Evolutionary conservation across 2,888 invertebrate species (phyloP).

Genomic region (Noctua fimbriata): DNA sequence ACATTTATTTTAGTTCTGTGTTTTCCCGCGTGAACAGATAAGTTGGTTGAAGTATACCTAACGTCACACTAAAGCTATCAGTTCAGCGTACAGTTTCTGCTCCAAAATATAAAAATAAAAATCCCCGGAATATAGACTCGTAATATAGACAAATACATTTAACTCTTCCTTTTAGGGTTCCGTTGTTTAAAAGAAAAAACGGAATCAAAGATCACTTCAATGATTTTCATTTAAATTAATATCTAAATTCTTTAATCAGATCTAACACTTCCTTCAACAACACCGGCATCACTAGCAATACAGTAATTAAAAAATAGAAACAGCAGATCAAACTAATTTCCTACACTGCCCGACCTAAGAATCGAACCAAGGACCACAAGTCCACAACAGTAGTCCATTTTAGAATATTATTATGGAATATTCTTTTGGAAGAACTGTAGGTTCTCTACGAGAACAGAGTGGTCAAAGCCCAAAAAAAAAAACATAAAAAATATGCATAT

Average conservation of each 20-base stretch:
- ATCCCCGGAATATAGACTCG: not conserved
- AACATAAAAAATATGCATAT: too few relatives aligned
- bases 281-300: not conserved
- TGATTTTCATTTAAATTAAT: too few relatives aligned
- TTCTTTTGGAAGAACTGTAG: too few relatives aligned
- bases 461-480: too few relatives aligned
- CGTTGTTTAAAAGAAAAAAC: not conserved
- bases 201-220: too few relatives aligned
- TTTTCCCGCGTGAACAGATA: too few relatives aligned
- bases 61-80: not conserved
- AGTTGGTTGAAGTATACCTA: too few relatives aligned
- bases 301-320: not conserved
- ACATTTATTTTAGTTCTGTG: too few relatives aligned
- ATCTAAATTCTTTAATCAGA: not conserved
- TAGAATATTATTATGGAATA: not conserved
- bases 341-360: not conserved
- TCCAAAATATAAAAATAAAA: not conserved
- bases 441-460: too few relatives aligned
- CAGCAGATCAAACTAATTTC: too few relatives aligned
- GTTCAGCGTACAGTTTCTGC: not conserved
- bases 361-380: not conserved
- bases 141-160: not conserved
- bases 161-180: not conserved
- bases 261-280: not conserved
- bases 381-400: not conserved